Base-by-base conservation (phyloP, 2,113 vertebrate species). In the Thunnus thynnus region DNA sequence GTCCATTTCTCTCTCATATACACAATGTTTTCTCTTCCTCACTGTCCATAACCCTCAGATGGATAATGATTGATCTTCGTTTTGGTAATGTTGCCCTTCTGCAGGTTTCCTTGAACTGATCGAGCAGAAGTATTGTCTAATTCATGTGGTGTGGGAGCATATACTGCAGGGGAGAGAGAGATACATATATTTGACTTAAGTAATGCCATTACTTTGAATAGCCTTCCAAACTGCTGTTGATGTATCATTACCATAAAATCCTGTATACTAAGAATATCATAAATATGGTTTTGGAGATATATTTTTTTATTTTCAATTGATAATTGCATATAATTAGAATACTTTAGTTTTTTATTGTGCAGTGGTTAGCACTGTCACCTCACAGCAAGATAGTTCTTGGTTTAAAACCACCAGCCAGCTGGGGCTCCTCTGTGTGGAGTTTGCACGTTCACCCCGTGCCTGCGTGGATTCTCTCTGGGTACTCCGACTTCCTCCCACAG, bases 61-160 rank as follows among this genome's bases (percentile, higher is more conserved):
- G 70, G 73, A 71, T 85, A 44, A 72, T 84, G 81, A 89, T 80
- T 87, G 83, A 88, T 90, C 83, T 90, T 81, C 88, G 68, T 92
- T 88, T 91, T 78, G 48, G 58, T 82, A 81, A 87, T 82, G 66
- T 64, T 85, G 50, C 65, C 63, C 60, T 55, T 32, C 50, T 6
- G 1, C 75, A 68, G 13, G 60, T 86, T 90, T 84, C 78, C 73
- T 89, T 89, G 62, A 84, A 80, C 64, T 84, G 77, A 88, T 72
- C 77, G 12, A 48, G 78, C 69, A 78, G 72, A 60, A 85, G 65
- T 84, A 72, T 69, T 74, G 72, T 64, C 58, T 84, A 85, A 88
- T 78, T 79, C 75, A 84, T 62, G 41, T 32, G n/a, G 3, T 64
- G 47, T 16, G 0, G 20, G 13, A 57, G 36, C 36, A 41, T 41